Base-by-base conservation (phyloP, 2,113 vertebrate genomes). In the Malurus alboscapulatus region DNA sequence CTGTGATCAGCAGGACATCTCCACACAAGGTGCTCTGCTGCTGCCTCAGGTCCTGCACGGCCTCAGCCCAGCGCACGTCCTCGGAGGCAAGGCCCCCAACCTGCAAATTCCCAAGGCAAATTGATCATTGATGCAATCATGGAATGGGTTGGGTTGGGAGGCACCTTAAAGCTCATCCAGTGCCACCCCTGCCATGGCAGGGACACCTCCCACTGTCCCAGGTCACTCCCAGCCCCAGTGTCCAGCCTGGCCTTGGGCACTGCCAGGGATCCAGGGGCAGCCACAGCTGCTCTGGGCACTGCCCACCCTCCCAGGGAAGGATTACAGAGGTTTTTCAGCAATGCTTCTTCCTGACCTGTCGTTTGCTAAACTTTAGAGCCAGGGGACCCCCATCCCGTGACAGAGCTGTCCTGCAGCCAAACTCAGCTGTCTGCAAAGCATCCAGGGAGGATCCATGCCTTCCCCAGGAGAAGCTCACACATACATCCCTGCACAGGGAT, bases 51-150 rank as follows among this genome's bases (percentile, higher is more conserved):
- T 83, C 97, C 90, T 98, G 94, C 66, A 99, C 97, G 0, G 98
- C 98, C 95, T 99, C 98, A 2, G 98, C 98, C 99, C 99, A 99
- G 58, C 99, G 98, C 80, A 99, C 97, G 0, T 99, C 99, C 95
- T 99, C 99, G 7, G 98, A 99, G 16, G 98, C 97, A 0, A 99
- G 97, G 9, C 99, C 99, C 51, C 98, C 98, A 57, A 99, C 99
- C 99, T 99, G 72, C 26, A 83, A 88, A 92, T 55, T 45, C 51
- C 87, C 83, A 79, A 67, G 65, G 19, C 8, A 84, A 62, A 62
- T 1, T 3, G 45, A 47, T 25, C 11, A 58, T 65, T 75, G 8
- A 4, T 6, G 13, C 14, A 54, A 2, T 12, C 34, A 10, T 10
- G 45, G 69, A 20, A 54, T 13, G 54, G 22, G 10, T 59, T 32